These are phyloP conservation scores for Cathartes aura DNA, from an alignment of 2,113 vertebrate genomes.

Conservation along the genomic window DNA sequence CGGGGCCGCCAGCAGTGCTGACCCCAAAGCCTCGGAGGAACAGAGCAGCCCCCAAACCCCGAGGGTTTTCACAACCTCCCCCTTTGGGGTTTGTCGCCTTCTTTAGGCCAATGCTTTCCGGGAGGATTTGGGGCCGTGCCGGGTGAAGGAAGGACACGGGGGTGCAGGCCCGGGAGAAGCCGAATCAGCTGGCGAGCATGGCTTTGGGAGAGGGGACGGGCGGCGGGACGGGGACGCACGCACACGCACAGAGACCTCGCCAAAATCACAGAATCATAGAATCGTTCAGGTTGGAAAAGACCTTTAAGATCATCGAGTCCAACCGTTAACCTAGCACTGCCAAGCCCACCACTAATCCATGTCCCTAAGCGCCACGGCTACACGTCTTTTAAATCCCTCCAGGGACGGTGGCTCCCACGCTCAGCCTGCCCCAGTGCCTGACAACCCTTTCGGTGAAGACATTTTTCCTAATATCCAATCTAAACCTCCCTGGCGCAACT, in stretches of 20 bases:
- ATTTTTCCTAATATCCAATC: not conserved
- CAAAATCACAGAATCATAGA: not conserved
- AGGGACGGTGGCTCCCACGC: not conserved
- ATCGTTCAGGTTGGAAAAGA: not conserved
- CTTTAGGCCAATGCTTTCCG: not conserved
- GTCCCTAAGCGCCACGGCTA: not conserved
- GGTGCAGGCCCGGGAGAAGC: not conserved
- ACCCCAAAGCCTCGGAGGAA: not conserved
- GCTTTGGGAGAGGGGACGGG: not conserved
- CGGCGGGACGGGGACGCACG: rapidly evolving
- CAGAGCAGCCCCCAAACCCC: not conserved
- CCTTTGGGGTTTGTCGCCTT: not conserved
- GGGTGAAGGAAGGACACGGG: not conserved
- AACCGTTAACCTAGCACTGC: not conserved
- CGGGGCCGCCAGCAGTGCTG: not conserved
- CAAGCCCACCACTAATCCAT: rapidly evolving
- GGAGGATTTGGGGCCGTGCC: not conserved
- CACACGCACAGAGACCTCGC: not conserved
- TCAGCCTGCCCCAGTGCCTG: not conserved
- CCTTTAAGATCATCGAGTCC: not conserved
- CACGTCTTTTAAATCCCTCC: rapidly evolving
- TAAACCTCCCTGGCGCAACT: not conserved
- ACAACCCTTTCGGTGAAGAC: rapidly evolving
- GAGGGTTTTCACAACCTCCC: not conserved
- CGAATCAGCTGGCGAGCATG: rapidly evolving